Base-by-base conservation (phyloP, 2,797 vertebrate genomes). In the Diglossa cyanea region DNA sequence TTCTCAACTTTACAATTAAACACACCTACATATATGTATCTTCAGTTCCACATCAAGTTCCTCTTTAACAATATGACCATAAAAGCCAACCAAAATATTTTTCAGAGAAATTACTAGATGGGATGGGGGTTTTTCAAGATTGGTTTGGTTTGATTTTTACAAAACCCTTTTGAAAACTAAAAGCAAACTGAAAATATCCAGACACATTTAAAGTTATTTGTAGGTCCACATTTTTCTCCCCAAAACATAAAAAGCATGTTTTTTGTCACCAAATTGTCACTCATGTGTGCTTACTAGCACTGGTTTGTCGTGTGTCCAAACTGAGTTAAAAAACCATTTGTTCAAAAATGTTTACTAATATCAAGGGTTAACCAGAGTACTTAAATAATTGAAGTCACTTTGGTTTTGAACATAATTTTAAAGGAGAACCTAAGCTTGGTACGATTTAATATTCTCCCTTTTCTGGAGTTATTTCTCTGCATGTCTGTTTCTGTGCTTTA, bases 1-100 rank as follows among this genome's bases (percentile, higher is more conserved):
- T 97, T 71, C 94, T 95, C 91, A 96, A 77, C 70, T 97, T 97
- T 76, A 94, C 88, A 95, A 96, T 96, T 97, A 96, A 87, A 77
- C 54, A 93, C 50, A 81, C 33, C 42, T 35, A 44, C 48, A 85
- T 68, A 58, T 61, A 58, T 9, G 10, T 45, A 18, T 90, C 42
- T 94, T 94, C 33, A 7, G 50, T 94, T 95, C 80, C 44, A 47
- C 45, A 66, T 85, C 55, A 57, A 76, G 37, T 67, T 91, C 26
- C 0, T 0, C 82, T 81, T 89, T 68, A 90, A 85, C 37, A 58
- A 72, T 88, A 61, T 67, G 26, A 87, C 39, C 48, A 72, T 9
- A 3, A 77, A 82, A 96, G 25, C 79, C 16, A 85, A 80, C 20
- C 25, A 93, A 75, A 87, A 75, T 88, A 66, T 83, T 95, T 86